Evolutionary conservation across 2,797 vertebrate species (phyloP).

Genomic region (Hephaestus fuliginosus): DNA sequence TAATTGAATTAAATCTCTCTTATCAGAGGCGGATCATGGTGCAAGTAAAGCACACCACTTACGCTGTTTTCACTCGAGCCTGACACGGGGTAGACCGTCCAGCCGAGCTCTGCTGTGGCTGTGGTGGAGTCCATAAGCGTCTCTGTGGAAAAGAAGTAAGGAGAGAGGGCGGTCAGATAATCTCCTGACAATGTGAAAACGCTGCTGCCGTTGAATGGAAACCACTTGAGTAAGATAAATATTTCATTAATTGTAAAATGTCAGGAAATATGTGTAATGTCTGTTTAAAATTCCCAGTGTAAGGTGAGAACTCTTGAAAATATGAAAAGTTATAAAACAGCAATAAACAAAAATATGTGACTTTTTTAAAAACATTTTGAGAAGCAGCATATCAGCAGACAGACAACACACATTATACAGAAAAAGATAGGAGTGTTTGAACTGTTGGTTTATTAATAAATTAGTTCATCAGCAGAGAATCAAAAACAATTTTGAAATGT

Average conservation of each 20-base stretch:
- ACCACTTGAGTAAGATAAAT: slow-evolving; percentile 9
- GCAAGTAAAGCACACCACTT: slow-evolving; percentile 64
- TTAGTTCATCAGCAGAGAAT: neutral
- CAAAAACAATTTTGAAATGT: neutral
- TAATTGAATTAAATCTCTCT: slow-evolving; percentile 21
- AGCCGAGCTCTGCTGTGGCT: slow-evolving; percentile 97
- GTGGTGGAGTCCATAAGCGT: slow-evolving; percentile 99
- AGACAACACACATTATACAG: neutral
- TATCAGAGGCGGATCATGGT: neutral
- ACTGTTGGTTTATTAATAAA: neutral
- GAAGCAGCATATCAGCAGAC: neutral
- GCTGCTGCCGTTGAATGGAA: slow-evolving; percentile 5
- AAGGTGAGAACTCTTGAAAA: neutral
- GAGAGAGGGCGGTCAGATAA: slow-evolving; percentile 57
- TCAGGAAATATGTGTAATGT: neutral
- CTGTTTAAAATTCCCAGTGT: neutral
- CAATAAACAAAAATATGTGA: neutral
- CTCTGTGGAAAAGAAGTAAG: slow-evolving; percentile 87
- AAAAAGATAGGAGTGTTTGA: neutral
- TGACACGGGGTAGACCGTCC: slow-evolving; percentile 95
- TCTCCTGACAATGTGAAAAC: slow-evolving; percentile 20
- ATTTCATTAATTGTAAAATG: neutral
- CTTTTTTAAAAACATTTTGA: neutral
- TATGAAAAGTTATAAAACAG: neutral
- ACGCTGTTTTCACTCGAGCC: slow-evolving; percentile 92